Base-by-base conservation (phyloP, 2,888 invertebrate genomes). In the Meandrusa payeni region DNA sequence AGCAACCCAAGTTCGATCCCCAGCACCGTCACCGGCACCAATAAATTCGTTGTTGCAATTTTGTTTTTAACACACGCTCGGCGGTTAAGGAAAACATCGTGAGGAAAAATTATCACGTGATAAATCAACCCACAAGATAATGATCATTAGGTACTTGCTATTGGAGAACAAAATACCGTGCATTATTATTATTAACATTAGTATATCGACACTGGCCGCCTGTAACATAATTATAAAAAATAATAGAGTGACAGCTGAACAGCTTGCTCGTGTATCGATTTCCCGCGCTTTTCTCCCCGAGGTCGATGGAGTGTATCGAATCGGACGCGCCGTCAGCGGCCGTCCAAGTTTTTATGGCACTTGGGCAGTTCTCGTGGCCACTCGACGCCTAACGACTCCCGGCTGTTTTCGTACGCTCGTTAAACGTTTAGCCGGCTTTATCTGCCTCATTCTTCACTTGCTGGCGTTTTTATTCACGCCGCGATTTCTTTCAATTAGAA, bases 261-360 rank as follows among this genome's bases (percentile, higher is more conserved):
- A 24, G 7, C 10, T 6, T 20, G 15, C 10, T 20, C 27, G 13
- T 24, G 33, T 42, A 42, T 42, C 34, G 41, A 42, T 34, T 36
- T 33, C 34, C 22, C 41, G 41, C 40, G 31, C 28, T 28, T 28
- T 13, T 11, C 5, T 24, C n/a, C 11, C 27, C 46, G 37, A 40
- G 40, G 36, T 26, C 40, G 29, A 26, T 33, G 22, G 27, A 31
- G 36, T 36, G 41, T 42, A 39, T 31, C 38, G 44, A 13, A n/a
- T 15, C 22, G 19, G 32, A 24, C 31, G 23, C 36, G 36, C 23
- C 39, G 42, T 31, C 29, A 46, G 40, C 36, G 22, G 22, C 29
- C 26, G 38, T 29, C 39, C 41, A 36, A 47, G 41, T 52, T 52
- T 49, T 51, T 52, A 52, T 47, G 38, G 28, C 52, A 46, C 47